Evolutionary conservation across 35 echinoderm and acorn worm species (phyloP).

Genomic region (Holothuria glaberrima): DNA sequence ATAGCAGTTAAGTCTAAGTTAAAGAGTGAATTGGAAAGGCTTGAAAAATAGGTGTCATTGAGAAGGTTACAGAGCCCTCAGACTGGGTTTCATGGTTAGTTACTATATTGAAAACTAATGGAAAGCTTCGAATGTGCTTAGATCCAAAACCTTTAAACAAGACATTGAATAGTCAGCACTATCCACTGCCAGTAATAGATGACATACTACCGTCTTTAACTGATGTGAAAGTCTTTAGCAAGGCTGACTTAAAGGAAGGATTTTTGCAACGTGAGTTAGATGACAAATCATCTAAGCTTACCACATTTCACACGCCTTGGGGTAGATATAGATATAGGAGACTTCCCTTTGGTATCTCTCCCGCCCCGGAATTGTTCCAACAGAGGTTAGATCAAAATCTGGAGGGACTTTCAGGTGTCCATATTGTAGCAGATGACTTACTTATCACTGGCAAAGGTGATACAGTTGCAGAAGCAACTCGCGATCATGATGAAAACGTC

Average conservation of each 20-base stretch:
- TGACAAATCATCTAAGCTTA: slow-evolving; percentile 36
- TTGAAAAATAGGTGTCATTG: slow-evolving; percentile 32
- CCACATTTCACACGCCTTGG: slow-evolving; percentile 30
- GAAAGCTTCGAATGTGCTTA: too few relatives aligned
- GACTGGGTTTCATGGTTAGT: too few relatives aligned
- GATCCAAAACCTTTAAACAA: too few relatives aligned
- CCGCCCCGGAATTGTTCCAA: slow-evolving; percentile 50
- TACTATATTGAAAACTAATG: too few relatives aligned
- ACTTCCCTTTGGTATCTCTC: slow-evolving; percentile 48
- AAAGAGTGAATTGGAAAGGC: slow-evolving; percentile 41
- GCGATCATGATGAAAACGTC: slow-evolving; percentile 68
- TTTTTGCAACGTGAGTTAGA: slow-evolving; percentile 65
- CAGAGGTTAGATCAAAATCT: slow-evolving; percentile 33
- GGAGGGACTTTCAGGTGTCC: slow-evolving; percentile 43
- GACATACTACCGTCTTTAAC: neutral
- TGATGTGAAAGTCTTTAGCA: too few relatives aligned
- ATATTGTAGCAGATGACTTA: slow-evolving; percentile 66
- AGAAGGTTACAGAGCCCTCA: slow-evolving; percentile 46
- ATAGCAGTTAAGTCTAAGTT: slow-evolving; percentile 47
- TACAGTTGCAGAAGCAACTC: slow-evolving; percentile 23
- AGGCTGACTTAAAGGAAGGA: too few relatives aligned
- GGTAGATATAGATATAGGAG: slow-evolving; percentile 23
- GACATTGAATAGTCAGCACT: neutral
- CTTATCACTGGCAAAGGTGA: slow-evolving; percentile 66
- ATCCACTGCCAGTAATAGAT: slow-evolving; percentile 24